phyloP scores from a whole-genome alignment of 37 sponge, comb jelly and placozoan genomes.

The Cliona cf. orientalis region DNA sequence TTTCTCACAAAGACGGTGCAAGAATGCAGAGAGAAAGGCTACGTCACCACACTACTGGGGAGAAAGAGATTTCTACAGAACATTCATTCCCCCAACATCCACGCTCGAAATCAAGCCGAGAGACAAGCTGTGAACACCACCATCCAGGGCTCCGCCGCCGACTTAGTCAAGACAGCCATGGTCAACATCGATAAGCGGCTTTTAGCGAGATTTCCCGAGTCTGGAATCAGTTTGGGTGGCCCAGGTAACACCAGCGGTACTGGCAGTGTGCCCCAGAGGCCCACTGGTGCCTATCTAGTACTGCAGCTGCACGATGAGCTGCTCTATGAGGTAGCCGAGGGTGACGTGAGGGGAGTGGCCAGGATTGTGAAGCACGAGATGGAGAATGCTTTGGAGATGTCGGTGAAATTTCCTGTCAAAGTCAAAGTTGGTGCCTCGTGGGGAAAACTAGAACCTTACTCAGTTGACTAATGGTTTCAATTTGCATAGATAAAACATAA shows the following conservation, averaged over 20 bases:
- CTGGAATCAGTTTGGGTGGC: background rate
- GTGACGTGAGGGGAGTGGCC: conserved; percentile 55
- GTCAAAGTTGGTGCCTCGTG: conserved; percentile 77
- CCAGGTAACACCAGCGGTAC: background rate
- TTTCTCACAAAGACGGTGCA: conserved; percentile 75
- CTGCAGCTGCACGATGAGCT: conserved; percentile 97
- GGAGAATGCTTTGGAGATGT: conserved; percentile 82
- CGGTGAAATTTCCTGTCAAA: conserved; percentile 85
- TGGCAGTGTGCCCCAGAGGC: background rate
- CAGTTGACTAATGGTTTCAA: background rate
- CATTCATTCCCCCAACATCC: conserved; percentile 66
- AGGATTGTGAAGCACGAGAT: conserved; percentile 77
- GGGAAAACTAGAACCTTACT: conserved; percentile 68
- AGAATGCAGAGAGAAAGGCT: conserved; percentile 73
- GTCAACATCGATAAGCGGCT: conserved; percentile 71
- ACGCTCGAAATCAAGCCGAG: conserved; percentile 82
- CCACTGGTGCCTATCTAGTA: conserved; percentile 56
- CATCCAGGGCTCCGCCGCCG: conserved; percentile 97
- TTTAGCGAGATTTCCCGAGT: background rate
- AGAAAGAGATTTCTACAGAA: conserved; percentile 82
- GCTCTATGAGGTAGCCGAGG: conserved; percentile 80
- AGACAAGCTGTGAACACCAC: conserved; percentile 94
- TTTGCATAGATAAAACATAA: background rate
- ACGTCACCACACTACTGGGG: conserved; percentile 75
- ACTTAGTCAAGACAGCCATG: conserved; percentile 96